phyloP scores from a whole-genome alignment of 2,797 vertebrate species.

The Acanthurus tractus region DNA sequence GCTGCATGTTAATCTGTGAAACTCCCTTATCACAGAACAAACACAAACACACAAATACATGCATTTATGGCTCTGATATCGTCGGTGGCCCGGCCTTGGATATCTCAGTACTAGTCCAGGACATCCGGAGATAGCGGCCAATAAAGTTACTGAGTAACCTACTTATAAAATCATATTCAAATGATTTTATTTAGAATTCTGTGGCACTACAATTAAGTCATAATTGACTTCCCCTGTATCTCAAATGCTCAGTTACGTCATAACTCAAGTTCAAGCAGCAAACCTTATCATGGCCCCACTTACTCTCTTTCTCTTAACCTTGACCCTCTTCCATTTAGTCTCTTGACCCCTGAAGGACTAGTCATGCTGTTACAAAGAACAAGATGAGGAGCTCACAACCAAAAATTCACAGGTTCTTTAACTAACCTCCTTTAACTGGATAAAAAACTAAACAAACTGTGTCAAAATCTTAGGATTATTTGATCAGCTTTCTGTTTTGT shows the following conservation, averaged over 20 bases:
- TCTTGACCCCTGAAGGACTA: not conserved
- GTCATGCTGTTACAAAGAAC: not conserved
- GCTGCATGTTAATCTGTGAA: conserved; percentile 37
- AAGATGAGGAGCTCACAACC: not conserved
- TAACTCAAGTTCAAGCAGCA: not conserved
- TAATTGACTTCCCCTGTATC: not conserved
- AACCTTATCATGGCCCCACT: not conserved
- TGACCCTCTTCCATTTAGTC: too few relatives aligned
- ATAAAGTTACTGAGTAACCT: not conserved
- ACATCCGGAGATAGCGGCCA: conserved; percentile 11
- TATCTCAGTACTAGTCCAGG: not conserved
- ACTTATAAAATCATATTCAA: not conserved
- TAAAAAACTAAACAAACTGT: not conserved
- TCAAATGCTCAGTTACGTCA: not conserved
- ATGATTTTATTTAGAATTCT: not conserved
- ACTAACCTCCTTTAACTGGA: not conserved
- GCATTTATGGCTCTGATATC: not conserved
- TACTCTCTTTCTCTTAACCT: not conserved
- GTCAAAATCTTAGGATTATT: not conserved
- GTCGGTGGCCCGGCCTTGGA: not conserved
- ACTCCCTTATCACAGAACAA: not conserved
- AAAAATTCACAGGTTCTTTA: not conserved
- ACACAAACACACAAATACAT: conserved; percentile 6
- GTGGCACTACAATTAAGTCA: not conserved
- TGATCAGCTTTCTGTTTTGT: not conserved